A percentile compares a stretch with the other conserved stretches of the same genome.
Conservation (phyloP, 2,797 vertebrate species). For the Micropoecilia bifurca region DNA sequence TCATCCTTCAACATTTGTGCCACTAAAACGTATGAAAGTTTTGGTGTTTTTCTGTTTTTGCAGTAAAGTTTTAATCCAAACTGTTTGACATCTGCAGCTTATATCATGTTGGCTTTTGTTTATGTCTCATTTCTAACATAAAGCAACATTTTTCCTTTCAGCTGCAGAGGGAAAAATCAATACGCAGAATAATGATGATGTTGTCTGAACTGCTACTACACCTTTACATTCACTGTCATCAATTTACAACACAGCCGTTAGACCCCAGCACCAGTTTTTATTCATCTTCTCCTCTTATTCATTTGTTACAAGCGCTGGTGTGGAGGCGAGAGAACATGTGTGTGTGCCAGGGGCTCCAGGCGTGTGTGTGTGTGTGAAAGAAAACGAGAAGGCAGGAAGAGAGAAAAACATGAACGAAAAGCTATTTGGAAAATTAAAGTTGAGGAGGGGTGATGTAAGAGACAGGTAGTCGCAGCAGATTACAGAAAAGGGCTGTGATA, state of each 20-base stretch:
- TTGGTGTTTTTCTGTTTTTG: constrained; percentile 20
- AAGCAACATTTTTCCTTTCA: constrained; percentile 56
- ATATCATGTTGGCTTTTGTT: constrained; percentile 67
- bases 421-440: constrained; percentile 34
- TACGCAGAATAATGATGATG: constrained; percentile 76
- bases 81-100: constrained; percentile 38
- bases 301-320: constrained; percentile 40
- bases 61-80: constrained; percentile 39
- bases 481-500: constrained; percentile 25
- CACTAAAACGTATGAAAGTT: background rate
- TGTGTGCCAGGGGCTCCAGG: background rate
- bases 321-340: constrained; percentile 17
- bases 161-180: constrained; percentile 71
- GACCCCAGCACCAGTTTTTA: constrained; percentile 57
- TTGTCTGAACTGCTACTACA: constrained; percentile 49
- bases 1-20: background rate
- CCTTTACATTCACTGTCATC: constrained; percentile 65
- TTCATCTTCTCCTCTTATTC: constrained; percentile 57
- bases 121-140: constrained; percentile 71
- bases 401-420: constrained; percentile 25
- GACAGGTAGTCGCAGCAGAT: constrained; percentile 18
- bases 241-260: constrained; percentile 64
- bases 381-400: background rate
- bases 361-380: background rate
- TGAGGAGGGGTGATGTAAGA: constrained; percentile 15